phyloP scores from a whole-genome alignment of 1,140 invertebrate genomes.

The Bombus waltoni region DNA sequence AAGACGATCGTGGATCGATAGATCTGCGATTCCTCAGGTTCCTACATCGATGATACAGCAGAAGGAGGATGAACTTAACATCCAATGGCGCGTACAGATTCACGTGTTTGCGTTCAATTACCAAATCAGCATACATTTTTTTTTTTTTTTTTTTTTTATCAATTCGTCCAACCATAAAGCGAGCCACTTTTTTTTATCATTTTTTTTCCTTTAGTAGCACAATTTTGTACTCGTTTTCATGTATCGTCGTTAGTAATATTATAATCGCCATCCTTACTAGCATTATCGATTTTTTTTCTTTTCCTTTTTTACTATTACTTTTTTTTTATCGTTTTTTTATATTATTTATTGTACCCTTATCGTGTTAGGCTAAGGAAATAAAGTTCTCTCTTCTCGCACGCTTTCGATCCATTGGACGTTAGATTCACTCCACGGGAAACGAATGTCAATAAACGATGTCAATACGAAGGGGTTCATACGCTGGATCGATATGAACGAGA shows the following conservation, averaged over 20 bases:
- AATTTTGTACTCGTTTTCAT: constrained; percentile 4
- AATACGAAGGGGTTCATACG: constrained; percentile 57
- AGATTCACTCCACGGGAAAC: constrained; percentile 38
- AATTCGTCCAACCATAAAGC: not conserved
- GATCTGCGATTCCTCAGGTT: constrained; percentile 3
- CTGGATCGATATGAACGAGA: constrained; percentile 63
- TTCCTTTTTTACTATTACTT: not conserved
- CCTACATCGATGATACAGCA: not conserved
- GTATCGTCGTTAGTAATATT: constrained; percentile 22
- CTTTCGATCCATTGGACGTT: constrained; percentile 48
- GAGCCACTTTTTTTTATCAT: not conserved
- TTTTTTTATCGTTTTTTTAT: not conserved
- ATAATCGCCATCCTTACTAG: constrained; percentile 27
- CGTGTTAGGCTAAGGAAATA: constrained; percentile 32
- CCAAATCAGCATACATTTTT: not conserved
- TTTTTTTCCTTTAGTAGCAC: not conserved
- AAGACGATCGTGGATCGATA: not conserved
- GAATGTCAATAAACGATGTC: constrained; percentile 47
- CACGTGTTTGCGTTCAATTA: constrained; percentile 6
- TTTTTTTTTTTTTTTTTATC: not conserved
- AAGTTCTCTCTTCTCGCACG: not conserved
- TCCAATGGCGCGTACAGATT: constrained; percentile 38
- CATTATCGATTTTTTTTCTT: constrained; percentile 13
- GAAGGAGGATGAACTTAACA: constrained; percentile 31
- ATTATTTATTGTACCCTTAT: constrained; percentile 49